A percentile compares a stretch with the other conserved stretches of the same genome.
phyloP scores from a whole-genome alignment of 2,888 invertebrate genomes.

The Rhopalosiphum nymphaeae region DNA sequence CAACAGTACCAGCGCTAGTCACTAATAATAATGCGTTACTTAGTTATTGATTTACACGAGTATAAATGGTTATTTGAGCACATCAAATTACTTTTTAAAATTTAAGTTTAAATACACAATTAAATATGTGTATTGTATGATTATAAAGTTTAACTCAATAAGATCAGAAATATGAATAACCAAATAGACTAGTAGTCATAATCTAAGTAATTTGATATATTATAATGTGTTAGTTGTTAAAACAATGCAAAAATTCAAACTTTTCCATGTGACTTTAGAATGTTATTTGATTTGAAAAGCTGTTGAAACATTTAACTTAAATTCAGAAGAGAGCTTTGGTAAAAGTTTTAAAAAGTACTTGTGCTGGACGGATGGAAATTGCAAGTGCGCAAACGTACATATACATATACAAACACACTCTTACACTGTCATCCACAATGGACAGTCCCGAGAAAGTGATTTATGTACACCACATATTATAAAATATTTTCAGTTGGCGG shows the following conservation, averaged over 20 bases:
- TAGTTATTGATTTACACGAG: neutral
- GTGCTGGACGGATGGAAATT: conserved; percentile 37
- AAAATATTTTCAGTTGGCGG: conserved; percentile 56
- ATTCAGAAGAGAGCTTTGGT: conserved; percentile 22
- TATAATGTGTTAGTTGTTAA: neutral
- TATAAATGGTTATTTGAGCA: neutral
- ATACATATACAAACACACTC: neutral
- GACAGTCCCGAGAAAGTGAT: conserved; percentile 26
- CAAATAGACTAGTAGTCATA: neutral
- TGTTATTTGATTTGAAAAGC: neutral
- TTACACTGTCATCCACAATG: conserved; percentile 25
- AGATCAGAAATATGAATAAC: neutral
- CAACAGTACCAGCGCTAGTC: neutral
- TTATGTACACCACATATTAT: conserved; percentile 47
- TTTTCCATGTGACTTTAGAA: neutral
- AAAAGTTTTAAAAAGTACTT: conserved; percentile 52
- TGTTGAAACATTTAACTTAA: conserved; percentile 21
- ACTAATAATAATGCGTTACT: neutral
- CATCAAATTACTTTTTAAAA: neutral
- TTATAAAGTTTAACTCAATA: neutral
- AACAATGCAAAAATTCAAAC: neutral
- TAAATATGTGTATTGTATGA: neutral
- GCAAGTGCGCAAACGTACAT: neutral
- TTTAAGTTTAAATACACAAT: neutral
- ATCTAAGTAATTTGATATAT: neutral